Conservation (phyloP, 2,797 vertebrate species). For the Spea hammondii region DNA sequence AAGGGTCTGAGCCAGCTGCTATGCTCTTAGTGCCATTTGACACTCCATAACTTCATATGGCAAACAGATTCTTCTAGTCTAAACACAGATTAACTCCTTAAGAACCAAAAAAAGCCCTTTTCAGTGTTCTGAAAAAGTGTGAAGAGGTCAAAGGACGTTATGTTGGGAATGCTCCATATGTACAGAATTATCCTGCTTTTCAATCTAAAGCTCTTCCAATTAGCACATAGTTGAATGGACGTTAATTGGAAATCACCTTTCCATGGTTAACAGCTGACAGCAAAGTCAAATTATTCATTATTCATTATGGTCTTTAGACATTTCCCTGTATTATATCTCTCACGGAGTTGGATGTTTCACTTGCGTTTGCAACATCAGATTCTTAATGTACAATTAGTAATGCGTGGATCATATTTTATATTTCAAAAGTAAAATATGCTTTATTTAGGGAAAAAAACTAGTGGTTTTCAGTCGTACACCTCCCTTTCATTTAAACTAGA, state of each 20-base stretch:
- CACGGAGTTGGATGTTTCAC: too few relatives aligned
- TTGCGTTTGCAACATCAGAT: too few relatives aligned
- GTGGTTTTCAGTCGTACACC: too few relatives aligned
- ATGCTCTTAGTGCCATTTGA: conserved; percentile 51
- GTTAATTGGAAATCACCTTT: conserved; percentile 18
- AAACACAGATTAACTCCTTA: conserved; percentile 48
- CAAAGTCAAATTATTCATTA: background rate
- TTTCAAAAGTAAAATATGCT: too few relatives aligned
- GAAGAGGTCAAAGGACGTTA: conserved; percentile 27
- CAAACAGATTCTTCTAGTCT: conserved; percentile 46
- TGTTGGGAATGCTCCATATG: conserved; percentile 7
- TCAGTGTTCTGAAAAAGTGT: conserved; percentile 8
- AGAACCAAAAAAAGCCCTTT: background rate
- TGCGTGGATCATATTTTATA: too few relatives aligned
- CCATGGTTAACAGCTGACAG: background rate
- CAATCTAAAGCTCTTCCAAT: conserved; percentile 9
- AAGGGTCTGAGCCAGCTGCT: conserved; percentile 49
- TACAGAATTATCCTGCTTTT: conserved; percentile 7
- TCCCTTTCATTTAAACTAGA: too few relatives aligned
- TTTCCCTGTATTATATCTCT: too few relatives aligned
- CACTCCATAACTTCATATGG: conserved; percentile 52
- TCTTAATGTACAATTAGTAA: too few relatives aligned
- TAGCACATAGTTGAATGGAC: conserved; percentile 10
- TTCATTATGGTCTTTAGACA: too few relatives aligned
- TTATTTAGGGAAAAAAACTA: too few relatives aligned